Evolutionary conservation across 2,797 vertebrate species (phyloP), one percentile per base, ranked within the genome.

Genomic region (Myripristis jacobus): DNA sequence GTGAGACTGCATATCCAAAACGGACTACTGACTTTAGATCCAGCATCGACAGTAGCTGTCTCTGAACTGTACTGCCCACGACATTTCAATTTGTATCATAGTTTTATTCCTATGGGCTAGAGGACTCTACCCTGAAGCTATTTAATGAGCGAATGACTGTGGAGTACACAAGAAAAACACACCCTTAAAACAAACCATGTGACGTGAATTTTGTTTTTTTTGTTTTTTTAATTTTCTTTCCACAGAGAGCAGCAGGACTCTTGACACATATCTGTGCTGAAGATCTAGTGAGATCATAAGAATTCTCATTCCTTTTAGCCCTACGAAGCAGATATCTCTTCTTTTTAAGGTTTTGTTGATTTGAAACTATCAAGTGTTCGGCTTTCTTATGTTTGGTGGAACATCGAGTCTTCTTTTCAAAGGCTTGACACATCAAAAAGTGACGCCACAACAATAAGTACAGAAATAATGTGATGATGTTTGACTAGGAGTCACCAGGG

Each of bases 231-330:
- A 74, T 84, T 87, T 89, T 83, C 55, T 80, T 75, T 84, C 84
- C 73, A 88, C 78, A 74, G 80, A 83, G 79, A 88, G 85, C 70
- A 68, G 18, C 64, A 58, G 70, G 85, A 89, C 87, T 93, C 89
- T 75, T 82, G 77, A 89, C 87, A 80, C 87, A 81, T 92, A 84
- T 86, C 83, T 89, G 86, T 93, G 90, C 91, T 91, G 69, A 89
- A 73, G 85, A 92, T 88, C 86, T 86, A 73, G 83, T 90, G 85
- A 83, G 84, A 88, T 87, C 70, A 87, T 78, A 73, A 88, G 85
- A 83, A 85, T 93, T 94, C 92, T 79, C 59, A 85, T 90, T 93
- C 83, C 73, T 92, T 91, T 93, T 66, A 85, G 88, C 87, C 88
- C 91, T 91, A 89, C 81, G 66, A 78, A 90, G 78, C 77, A 74